Evolutionary conservation across 2,113 vertebrate species (phyloP).

Genomic region (Neomonachus schauinslandi): DNA sequence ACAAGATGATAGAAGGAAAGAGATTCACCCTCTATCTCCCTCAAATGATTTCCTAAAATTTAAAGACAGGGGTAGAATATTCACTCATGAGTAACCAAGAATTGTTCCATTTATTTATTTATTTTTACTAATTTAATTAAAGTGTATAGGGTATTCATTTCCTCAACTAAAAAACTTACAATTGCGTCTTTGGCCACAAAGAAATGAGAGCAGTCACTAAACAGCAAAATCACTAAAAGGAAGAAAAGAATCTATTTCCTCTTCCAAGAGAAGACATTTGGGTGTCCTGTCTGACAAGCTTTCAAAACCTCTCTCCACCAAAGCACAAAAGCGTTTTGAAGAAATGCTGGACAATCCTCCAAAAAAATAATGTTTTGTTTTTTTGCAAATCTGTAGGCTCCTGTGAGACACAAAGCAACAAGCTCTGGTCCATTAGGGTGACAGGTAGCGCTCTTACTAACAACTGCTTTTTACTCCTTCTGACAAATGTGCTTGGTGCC

Average conservation of each 20-base stretch:
- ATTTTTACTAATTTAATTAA: slow-evolving; percentile 6
- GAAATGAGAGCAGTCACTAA: neutral
- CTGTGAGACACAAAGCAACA: slow-evolving; percentile 77
- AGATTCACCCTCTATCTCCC: neutral
- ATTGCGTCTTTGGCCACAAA: neutral
- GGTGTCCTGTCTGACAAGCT: neutral
- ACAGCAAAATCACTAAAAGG: neutral
- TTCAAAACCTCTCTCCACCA: neutral
- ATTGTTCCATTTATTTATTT: neutral
- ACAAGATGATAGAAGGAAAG: neutral
- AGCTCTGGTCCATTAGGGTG: slow-evolving; percentile 87
- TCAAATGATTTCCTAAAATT: neutral
- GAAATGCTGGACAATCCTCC: slow-evolving; percentile 62
- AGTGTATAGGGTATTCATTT: neutral
- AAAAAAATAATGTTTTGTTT: slow-evolving; percentile 65
- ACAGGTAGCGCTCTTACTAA: slow-evolving; percentile 90
- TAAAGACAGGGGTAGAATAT: neutral
- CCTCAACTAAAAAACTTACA: neutral
- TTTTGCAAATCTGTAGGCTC: slow-evolving; percentile 79
- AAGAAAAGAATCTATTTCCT: neutral
- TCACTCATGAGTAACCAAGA: neutral
- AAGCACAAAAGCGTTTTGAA: slow-evolving; percentile 68
- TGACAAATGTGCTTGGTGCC: slow-evolving; percentile 91
- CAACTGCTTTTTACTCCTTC: slow-evolving; percentile 91
- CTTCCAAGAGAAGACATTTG: neutral